These are phyloP conservation scores for Globodera ellingtonae DNA, from an alignment of 1,140 invertebrate genomes.

Conservation along the genomic window DNA sequence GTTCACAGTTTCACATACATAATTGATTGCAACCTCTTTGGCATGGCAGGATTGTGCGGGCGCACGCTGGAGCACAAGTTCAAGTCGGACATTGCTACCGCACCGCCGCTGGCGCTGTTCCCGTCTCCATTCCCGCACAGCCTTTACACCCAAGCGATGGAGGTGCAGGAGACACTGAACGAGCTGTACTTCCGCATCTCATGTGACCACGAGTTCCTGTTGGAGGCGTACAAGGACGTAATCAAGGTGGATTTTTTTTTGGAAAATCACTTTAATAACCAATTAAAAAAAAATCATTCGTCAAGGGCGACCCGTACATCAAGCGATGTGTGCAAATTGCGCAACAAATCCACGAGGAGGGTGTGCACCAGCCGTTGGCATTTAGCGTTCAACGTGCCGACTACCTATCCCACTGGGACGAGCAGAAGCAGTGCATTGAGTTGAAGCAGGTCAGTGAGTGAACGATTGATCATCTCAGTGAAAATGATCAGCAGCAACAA, in stretches of 20 bases:
- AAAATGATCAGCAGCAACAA: too few relatives aligned
- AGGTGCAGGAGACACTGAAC: slow-evolving; percentile 59
- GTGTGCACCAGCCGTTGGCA: slow-evolving; percentile 45
- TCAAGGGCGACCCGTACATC: slow-evolving; percentile 24
- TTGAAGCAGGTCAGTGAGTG: slow-evolving; percentile 51
- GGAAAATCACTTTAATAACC: too few relatives aligned
- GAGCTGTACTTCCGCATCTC: slow-evolving; percentile 57
- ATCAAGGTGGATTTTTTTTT: slow-evolving; percentile 41
- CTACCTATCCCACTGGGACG: slow-evolving; percentile 54
- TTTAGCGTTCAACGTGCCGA: slow-evolving; percentile 60
- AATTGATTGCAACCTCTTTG: too few relatives aligned
- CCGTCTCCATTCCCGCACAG: slow-evolving; percentile 59
- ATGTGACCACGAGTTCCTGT: slow-evolving; percentile 59
- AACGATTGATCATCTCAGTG: slow-evolving; percentile 63
- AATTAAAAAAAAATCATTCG: background rate
- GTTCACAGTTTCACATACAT: too few relatives aligned
- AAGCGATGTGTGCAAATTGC: slow-evolving; percentile 52
- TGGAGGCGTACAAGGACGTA: slow-evolving; percentile 57
- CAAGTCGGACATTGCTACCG: slow-evolving; percentile 34
- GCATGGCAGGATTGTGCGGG: slow-evolving; percentile 43
- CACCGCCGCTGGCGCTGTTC: slow-evolving; percentile 54
- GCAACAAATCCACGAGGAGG: slow-evolving; percentile 44
- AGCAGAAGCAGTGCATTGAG: slow-evolving; percentile 9
- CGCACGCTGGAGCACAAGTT: slow-evolving; percentile 51
- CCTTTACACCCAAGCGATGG: slow-evolving; percentile 54